Base-by-base conservation (phyloP, 2,888 invertebrate species). In the Perithous albicinctus region DNA sequence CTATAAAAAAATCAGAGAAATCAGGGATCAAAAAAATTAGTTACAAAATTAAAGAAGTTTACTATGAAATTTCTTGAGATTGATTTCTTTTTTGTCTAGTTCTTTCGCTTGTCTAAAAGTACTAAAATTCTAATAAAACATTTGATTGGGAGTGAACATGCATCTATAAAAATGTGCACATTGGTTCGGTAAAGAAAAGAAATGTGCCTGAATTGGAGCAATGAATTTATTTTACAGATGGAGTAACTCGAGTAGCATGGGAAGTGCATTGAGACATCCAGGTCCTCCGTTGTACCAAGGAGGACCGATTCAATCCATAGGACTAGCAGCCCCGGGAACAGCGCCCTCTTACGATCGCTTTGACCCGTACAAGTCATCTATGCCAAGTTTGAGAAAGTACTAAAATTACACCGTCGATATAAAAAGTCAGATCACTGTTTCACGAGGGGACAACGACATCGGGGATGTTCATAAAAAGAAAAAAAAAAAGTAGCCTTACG, bases 221-320 rank as follows among this genome's bases (percentile, higher is more conserved):
- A 12, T 7, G 12, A 56, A 56, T 29, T 56, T 38, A 54, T 54
- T 41, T 72, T 73, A 74, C 54, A 89, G 91, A 87, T 91, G 92
- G 92, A 91, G 90, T 72, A 92, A 91, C 76, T 92, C 92, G 2
- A 91, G 90, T 75, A 92, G 90, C 75, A 90, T 92, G 88, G 90
- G 90, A 80, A 92, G 88, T 51, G 90, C 91, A 46, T 85, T 92
- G 84, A 88, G 92, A 72, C 92, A 92, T 83, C 92, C 90, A 7
- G 91, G 92, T 48, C 91, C 92, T 72, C 91, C 92, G 26, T 89
- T 92, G 48, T 92, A 92, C 80, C 92, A 92, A 82, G 90, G 91
- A 70, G 91, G 92, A 12, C 91, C 91, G n/a, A 89, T 92, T 56
- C 92, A 89, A 69, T 90, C 91, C 0, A 88, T 92, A 88, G 90